Percentiles rank a stretch among this genome's conserved stretches.
phyloP scores from a whole-genome alignment of 2,113 vertebrate genomes.

The Athene noctua region DNA sequence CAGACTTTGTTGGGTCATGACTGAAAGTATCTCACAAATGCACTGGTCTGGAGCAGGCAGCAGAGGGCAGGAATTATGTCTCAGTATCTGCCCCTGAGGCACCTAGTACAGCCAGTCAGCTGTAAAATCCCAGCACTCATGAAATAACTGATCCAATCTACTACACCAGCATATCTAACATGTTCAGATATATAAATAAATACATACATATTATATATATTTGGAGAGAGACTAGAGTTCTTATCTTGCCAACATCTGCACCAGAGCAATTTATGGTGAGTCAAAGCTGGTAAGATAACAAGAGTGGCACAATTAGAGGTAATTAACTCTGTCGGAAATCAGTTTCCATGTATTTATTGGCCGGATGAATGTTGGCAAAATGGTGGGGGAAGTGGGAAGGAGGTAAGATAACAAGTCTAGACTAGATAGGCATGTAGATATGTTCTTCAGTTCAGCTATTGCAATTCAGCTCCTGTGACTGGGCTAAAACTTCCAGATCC shows the following conservation, averaged over 20 bases:
- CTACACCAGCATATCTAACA: not conserved
- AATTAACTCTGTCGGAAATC: not conserved
- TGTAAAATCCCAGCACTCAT: not conserved
- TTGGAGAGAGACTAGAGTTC: not conserved
- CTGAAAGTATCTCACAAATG: not conserved
- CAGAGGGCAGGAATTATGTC: not conserved
- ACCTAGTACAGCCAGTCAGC: not conserved
- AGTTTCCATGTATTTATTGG: not conserved
- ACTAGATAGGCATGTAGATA: not conserved
- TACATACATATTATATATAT: not conserved
- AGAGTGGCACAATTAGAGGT: not conserved
- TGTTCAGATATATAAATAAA: not conserved
- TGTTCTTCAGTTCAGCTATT: not conserved
- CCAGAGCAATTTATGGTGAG: not conserved
- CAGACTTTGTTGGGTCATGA: not conserved
- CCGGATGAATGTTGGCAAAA: not conserved
- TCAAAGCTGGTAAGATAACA: constrained; percentile 22
- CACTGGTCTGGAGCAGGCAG: not conserved
- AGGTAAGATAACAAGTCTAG: constrained; percentile 38
- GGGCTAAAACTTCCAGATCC: not conserved
- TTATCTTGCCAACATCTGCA: constrained; percentile 23
- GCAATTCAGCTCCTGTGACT: not conserved
- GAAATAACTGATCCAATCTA: not conserved
- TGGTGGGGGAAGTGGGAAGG: not conserved
- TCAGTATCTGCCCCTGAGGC: not conserved